Evolutionary conservation across 2,113 vertebrate species (phyloP).

Genomic region (Ahaetulla prasina): DNA sequence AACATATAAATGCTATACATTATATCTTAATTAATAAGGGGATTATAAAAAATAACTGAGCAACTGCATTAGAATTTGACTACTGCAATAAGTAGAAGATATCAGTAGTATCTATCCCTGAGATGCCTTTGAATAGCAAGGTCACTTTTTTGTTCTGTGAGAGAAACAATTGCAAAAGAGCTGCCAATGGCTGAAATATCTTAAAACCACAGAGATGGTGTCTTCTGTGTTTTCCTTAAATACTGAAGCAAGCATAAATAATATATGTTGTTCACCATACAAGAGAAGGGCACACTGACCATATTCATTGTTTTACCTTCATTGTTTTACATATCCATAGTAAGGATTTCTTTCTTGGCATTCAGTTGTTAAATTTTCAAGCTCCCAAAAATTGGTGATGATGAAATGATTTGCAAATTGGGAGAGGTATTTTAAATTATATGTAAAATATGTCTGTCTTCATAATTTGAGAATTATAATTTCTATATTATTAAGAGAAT

Average conservation of each 20-base stretch:
- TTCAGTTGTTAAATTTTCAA: conserved; percentile 15
- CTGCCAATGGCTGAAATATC: conserved; percentile 29
- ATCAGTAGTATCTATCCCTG: neutral
- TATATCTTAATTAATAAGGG: conserved; percentile 30
- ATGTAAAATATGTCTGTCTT: conserved; percentile 7
- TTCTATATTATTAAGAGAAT: neutral
- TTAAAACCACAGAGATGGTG: neutral
- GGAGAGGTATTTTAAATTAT: neutral
- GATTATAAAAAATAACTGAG: conserved; percentile 13
- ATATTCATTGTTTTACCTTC: neutral
- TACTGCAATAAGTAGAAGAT: conserved; percentile 21
- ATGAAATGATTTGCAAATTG: neutral
- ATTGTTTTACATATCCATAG: conserved; percentile 32
- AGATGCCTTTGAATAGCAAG: conserved; percentile 43
- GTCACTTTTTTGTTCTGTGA: conserved; percentile 39
- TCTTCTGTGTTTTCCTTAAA: conserved; percentile 35
- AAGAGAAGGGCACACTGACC: conserved; percentile 5
- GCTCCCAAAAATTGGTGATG: conserved; percentile 11
- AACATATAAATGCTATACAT: conserved; percentile 22
- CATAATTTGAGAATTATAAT: neutral
- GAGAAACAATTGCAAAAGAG: conserved; percentile 37
- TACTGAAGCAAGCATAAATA: conserved; percentile 51
- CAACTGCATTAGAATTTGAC: conserved; percentile 32
- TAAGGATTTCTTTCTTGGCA: conserved; percentile 50
- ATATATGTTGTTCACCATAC: conserved; percentile 24